Percentiles rank a stretch among this genome's conserved stretches.
Evolutionary conservation across 1,140 invertebrate species (phyloP).

Genomic region (Centruroides sculpturatus): DNA sequence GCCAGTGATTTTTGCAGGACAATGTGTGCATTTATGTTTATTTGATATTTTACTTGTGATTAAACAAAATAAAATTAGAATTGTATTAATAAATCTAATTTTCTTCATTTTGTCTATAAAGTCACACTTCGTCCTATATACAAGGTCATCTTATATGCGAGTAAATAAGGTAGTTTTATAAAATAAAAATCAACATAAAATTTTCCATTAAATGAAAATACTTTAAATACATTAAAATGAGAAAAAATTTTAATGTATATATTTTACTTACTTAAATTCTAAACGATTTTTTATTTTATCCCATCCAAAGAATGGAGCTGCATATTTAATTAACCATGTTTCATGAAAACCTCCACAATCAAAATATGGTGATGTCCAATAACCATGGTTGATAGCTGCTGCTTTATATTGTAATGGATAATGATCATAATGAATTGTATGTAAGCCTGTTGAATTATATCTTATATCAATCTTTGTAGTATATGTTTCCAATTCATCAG

Average conservation of each 20-base stretch:
- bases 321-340: conserved; percentile 82
- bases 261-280: conserved; percentile 75
- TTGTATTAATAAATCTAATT: too few relatives aligned
- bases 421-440: conserved; percentile 68
- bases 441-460: conserved; percentile 69
- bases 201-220: background rate
- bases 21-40: too few relatives aligned
- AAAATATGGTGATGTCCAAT: conserved; percentile 85
- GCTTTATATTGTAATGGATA: conserved; percentile 76
- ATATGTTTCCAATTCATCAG: conserved; percentile 78
- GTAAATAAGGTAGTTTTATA: background rate
- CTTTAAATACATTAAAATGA: too few relatives aligned
- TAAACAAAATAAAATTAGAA: too few relatives aligned
- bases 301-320: conserved; percentile 92
- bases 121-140: too few relatives aligned
- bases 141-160: too few relatives aligned
- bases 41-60: too few relatives aligned
- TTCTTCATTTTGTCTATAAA: too few relatives aligned
- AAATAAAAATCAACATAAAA: background rate
- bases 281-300: conserved; percentile 77
- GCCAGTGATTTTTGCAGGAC: too few relatives aligned
- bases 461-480: conserved; percentile 84
- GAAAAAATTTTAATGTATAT: too few relatives aligned
- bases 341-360: conserved; percentile 67
- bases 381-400: conserved; percentile 70